These are phyloP conservation scores for Drosophila longiperda DNA, from an alignment of 2,888 invertebrate species.

Conservation along the genomic window DNA sequence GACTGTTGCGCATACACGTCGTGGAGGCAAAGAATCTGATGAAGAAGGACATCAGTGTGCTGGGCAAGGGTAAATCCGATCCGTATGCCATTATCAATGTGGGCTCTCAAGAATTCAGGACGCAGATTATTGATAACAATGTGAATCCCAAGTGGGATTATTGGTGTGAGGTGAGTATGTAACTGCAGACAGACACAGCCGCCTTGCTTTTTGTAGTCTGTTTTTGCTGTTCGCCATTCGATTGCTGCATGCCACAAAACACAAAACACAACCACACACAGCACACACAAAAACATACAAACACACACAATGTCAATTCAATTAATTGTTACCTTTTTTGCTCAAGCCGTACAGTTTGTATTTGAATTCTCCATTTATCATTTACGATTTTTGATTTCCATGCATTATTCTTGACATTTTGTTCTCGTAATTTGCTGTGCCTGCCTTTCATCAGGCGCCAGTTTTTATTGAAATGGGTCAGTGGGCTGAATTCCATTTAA, in stretches of 20 bases:
- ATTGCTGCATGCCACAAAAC: conserved; percentile 71
- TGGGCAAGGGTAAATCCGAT: conserved; percentile 98
- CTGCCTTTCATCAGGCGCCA: conserved; percentile 80
- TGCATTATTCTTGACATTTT: conserved; percentile 63
- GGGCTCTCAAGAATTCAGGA: conserved; percentile 96
- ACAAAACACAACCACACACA: conserved; percentile 17
- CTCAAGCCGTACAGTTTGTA: conserved; percentile 46
- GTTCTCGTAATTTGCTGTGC: conserved; percentile 62
- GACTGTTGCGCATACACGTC: conserved; percentile 96
- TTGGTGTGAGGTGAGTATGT: conserved; percentile 95
- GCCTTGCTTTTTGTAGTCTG: conserved; percentile 48
- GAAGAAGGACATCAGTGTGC: conserved; percentile 96
- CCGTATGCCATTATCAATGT: conserved; percentile 97
- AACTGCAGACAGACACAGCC: conserved; percentile 6
- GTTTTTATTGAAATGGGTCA: conserved; percentile 85
- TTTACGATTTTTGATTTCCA: conserved; percentile 59
- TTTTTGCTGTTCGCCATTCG: conserved; percentile 56
- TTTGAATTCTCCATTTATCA: conserved; percentile 45
- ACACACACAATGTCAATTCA: conserved; percentile 13
- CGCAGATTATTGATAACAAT: conserved; percentile 96
- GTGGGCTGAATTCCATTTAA: conserved; percentile 88
- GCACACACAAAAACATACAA: conserved; percentile 12
- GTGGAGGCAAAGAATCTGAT: conserved; percentile 97
- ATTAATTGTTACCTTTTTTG: conserved; percentile 42
- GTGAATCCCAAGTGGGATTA: conserved; percentile 98